These are phyloP conservation scores for Myodes glareolus DNA, from an alignment of 2,113 vertebrate genomes.

Conservation along the genomic window DNA sequence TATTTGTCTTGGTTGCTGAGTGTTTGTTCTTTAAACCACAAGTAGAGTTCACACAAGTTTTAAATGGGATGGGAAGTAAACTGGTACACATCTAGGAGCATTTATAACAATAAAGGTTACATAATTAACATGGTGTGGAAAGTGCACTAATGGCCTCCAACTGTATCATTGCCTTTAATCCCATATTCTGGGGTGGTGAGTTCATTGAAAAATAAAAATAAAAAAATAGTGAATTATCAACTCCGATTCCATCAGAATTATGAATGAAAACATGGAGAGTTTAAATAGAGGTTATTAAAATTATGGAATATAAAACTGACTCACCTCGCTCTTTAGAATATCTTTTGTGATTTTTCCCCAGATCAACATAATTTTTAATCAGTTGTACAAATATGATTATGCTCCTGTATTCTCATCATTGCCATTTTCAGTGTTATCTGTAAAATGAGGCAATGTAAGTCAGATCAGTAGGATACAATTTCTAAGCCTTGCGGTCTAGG, in stretches of 20 bases:
- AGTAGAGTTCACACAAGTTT: background rate
- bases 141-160: background rate
- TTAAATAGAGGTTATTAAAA: background rate
- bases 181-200: no score
- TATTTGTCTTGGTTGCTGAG: no score
- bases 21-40: background rate
- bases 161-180: no score
- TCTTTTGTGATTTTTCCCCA: background rate
- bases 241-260: background rate
- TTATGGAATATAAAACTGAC: background rate
- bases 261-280: background rate
- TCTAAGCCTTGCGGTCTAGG: background rate
- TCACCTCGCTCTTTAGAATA: background rate
- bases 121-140: background rate
- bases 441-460: background rate
- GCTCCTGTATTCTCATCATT: background rate
- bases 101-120: background rate
- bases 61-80: background rate
- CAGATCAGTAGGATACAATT: background rate
- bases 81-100: background rate
- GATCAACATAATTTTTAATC: background rate
- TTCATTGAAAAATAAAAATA: background rate
- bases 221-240: no score
- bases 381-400: background rate
- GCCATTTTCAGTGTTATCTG: background rate